Conservation (phyloP, 2,797 vertebrate genomes). For the Clarias platycephalus region DNA sequence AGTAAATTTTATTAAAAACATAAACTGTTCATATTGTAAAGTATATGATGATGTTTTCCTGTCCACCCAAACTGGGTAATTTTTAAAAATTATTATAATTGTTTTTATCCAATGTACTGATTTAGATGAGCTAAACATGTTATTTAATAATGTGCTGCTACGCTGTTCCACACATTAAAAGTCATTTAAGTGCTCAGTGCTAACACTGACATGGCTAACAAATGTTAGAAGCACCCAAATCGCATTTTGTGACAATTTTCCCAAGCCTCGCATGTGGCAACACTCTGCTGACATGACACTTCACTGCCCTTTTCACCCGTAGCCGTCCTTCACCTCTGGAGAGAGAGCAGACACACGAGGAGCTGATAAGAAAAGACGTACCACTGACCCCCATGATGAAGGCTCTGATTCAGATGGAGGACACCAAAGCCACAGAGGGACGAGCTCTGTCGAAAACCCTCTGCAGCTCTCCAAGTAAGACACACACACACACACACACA, state of each 20-base stretch:
- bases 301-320: conserved; percentile 39
- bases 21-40: not conserved
- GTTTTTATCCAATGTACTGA: not conserved
- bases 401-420: conserved; percentile 88
- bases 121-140: not conserved
- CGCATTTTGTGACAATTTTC: not conserved
- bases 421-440: conserved; percentile 82
- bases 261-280: not conserved
- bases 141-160: not conserved
- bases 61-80: not conserved
- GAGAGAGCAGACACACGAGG: conserved; percentile 71
- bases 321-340: conserved; percentile 79
- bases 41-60: not conserved
- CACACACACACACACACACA: not conserved
- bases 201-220: not conserved
- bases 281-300: conserved; percentile 38
- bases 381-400: conserved; percentile 83
- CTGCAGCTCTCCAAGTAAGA: conserved; percentile 61
- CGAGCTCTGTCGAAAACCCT: conserved; percentile 76
- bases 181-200: not conserved
- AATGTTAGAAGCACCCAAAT: not conserved
- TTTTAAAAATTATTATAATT: not conserved
- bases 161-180: not conserved
- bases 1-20: too few species aligned
- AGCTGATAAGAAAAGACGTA: conserved; percentile 65